Evolutionary conservation across 2,797 vertebrate species (phyloP).

Genomic region (Myripristis jacobus): DNA sequence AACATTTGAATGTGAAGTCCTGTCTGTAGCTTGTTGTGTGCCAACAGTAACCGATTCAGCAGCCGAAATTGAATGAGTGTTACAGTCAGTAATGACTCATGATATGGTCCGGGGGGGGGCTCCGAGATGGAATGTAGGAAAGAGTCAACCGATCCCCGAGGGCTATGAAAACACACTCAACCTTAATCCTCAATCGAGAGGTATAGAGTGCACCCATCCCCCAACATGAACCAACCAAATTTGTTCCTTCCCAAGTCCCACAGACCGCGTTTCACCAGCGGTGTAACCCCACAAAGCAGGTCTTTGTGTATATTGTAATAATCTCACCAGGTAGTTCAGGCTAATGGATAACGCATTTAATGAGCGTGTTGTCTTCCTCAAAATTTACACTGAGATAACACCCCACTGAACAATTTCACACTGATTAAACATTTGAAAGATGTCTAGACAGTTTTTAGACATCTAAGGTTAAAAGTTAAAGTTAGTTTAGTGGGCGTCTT

Average conservation of each 20-base stretch:
- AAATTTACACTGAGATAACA: too few relatives aligned
- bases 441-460: too few relatives aligned
- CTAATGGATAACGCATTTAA: not conserved
- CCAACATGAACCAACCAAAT: not conserved
- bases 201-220: conserved; percentile 48
- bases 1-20: not conserved
- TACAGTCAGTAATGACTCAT: conserved; percentile 79
- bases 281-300: conserved; percentile 18
- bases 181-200: conserved; percentile 67
- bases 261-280: conserved; percentile 22
- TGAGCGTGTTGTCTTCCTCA: not conserved
- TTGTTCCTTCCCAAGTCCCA: conserved; percentile 37
- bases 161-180: conserved; percentile 71
- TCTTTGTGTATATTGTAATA: conserved; percentile 37
- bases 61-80: conserved; percentile 67
- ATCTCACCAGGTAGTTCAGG: conserved; percentile 6
- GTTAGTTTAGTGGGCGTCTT: too few relatives aligned
- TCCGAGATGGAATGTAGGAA: conserved; percentile 69
- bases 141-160: conserved; percentile 67
- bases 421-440: not conserved
- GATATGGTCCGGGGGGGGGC: conserved; percentile 61
- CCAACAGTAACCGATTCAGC: conserved; percentile 55
- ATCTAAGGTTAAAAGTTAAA: too few relatives aligned
- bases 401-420: too few relatives aligned
- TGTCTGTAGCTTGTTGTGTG: conserved; percentile 28